Evolutionary conservation across 2,113 vertebrate species (phyloP).

Genomic region (Delphinapterus leucas): DNA sequence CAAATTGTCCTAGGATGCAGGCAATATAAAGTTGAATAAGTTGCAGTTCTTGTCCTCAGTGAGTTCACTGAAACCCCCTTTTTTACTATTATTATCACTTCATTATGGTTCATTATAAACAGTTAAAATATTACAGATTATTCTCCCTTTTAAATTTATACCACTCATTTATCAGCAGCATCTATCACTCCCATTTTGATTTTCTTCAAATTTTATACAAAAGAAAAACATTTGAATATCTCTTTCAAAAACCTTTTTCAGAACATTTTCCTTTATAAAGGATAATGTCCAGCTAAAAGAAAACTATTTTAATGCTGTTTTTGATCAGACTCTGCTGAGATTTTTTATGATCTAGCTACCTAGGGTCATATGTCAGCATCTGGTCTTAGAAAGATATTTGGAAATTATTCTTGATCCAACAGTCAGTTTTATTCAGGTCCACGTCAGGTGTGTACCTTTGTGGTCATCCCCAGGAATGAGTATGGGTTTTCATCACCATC

Average conservation of each 20-base stretch:
- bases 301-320: neutral
- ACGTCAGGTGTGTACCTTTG: neutral
- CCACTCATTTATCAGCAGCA: neutral
- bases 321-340: neutral
- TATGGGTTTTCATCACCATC: neutral
- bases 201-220: constrained; percentile 15
- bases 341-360: neutral
- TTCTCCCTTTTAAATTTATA: neutral
- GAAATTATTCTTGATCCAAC: neutral
- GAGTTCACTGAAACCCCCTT: neutral
- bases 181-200: neutral
- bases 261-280: neutral
- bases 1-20: neutral
- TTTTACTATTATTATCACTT: neutral
- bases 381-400: neutral
- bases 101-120: neutral
- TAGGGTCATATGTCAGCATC: neutral
- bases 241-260: neutral
- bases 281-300: neutral
- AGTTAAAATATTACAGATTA: neutral
- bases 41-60: neutral
- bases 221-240: neutral
- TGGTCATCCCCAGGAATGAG: neutral
- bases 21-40: neutral
- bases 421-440: neutral